phyloP scores from a whole-genome alignment of 2,113 vertebrate species.

The Ceyx margarethae region DNA sequence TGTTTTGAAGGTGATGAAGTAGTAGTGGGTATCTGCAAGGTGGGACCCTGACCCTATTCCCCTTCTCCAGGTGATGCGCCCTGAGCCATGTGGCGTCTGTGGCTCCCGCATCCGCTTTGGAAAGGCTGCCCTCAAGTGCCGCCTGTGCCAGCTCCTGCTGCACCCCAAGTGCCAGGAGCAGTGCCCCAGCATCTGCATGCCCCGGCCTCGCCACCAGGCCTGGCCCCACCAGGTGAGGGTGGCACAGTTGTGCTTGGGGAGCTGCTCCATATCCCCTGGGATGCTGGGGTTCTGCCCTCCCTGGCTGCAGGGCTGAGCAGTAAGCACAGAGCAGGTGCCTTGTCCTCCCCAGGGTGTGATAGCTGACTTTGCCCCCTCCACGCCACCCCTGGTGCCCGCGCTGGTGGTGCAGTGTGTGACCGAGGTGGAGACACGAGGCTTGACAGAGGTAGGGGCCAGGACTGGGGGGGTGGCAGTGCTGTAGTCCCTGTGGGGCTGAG shows the following conservation, averaged over 20 bases:
- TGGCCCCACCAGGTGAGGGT: slow-evolving; percentile 1
- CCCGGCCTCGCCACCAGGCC: background rate
- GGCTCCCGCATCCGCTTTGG: slow-evolving; percentile 84
- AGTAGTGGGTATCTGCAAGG: background rate
- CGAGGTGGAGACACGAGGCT: slow-evolving; percentile 83
- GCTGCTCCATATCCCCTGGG: background rate
- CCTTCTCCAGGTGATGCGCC: slow-evolving; percentile 79
- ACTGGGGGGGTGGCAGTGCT: rapidly evolving
- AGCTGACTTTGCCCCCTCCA: slow-evolving; percentile 74
- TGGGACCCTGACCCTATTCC: background rate
- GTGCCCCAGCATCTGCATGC: slow-evolving; percentile 33
- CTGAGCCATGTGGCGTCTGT: slow-evolving; percentile 75
- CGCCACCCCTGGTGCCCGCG: slow-evolving; percentile 70
- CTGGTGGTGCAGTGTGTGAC: slow-evolving; percentile 82
- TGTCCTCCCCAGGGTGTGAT: slow-evolving; percentile 68
- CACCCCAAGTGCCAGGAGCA: slow-evolving; percentile 79
- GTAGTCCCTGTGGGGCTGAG: rapidly evolving
- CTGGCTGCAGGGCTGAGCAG: background rate
- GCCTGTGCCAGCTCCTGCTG: slow-evolving; percentile 74
- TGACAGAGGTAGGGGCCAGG: slow-evolving; percentile 74
- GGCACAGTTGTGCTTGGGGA: rapidly evolving
- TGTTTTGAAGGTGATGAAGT: background rate
- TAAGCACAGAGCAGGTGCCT: rapidly evolving
- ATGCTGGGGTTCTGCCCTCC: background rate
- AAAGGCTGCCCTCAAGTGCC: slow-evolving; percentile 80